Base-by-base conservation (phyloP, 2,113 vertebrate genomes). In the Rhinolophus sinicus region DNA sequence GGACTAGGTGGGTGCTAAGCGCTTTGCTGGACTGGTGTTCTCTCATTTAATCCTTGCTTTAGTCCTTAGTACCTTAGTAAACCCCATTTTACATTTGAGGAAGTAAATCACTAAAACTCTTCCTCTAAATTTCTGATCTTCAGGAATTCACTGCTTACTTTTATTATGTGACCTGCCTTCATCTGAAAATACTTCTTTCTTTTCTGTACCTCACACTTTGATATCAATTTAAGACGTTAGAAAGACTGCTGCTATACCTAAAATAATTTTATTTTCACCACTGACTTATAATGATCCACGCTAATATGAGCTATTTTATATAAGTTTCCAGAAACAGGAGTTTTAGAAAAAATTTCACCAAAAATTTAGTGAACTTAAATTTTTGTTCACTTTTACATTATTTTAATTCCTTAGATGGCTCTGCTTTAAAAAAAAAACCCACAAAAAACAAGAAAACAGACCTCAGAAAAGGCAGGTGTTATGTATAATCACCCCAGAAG, bases 181-280 rank as follows among this genome's bases (percentile, higher is more conserved):
- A 18, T 81, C 65, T 92, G 73, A 67, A 92, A 86, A 86, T 89
- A 86, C 2, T 91, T 83, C 73, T 94, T 91, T 83, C 73, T 94
- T 69, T 92, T 87, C 33, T 76, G 9, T 69, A 78, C 18, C 62
- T 96, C 24, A 84, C 30, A 84, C 30, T 64, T 26, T 72, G 77
- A 77, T 56, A 86, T 10, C 60, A 85, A 60, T 38, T 24, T 83
- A 16, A 35, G 82, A 90, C 18, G 90, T 70, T 64, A 26, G 2
- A 93, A 96, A 90, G 13, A 76, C 4, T 64, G 21, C 33, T 95
- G 19, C 10, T 65, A 60, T 35, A 93, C 14, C 50, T 84, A 93
- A 88, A 94, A 67, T 72, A 97, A 54, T 38, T 90, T 92, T 73
- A 93, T 30, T 92, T 76, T 88, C 6, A 35, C 60, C 88, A 95